Evolutionary conservation across 2,888 invertebrate species (phyloP), one percentile per base, ranked within the genome.

Genomic region (Drosophila setosimentum): DNA sequence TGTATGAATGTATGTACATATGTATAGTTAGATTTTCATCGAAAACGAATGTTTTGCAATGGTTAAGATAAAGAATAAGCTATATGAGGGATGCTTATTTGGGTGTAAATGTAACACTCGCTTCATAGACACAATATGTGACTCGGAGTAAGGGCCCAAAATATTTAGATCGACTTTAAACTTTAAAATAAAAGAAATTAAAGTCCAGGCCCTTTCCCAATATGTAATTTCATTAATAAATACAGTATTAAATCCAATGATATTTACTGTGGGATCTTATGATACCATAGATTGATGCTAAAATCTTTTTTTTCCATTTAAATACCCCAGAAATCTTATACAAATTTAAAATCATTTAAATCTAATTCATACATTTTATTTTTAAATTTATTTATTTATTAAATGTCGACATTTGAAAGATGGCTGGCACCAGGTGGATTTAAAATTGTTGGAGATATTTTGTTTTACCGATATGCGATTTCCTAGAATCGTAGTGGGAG

Each of bases 81-180:
- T 42, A 11, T 11, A 11, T 42, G 16, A 57, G 57, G 42, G 30
- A 42, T 57, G 57, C 57, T 42, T 57, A 30, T 24, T 21, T 30
- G 21, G 16, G 3, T 2, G 21, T 37, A 42, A 57, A 10, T 57
- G 40, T 29, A 30, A 8, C 21, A 40, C 2, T 40, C 21, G 18
- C n/a, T 3, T 16, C 5, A 30, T 30, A 57, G 40, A 21, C n/a
- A 40, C 16, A 57, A 29, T 42, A 57, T 30, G n/a, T 30, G n/a
- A 35, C 24, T 11, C 11, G 2, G 10, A n/a, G n/a, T 29, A 30
- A n/a, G 5, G 6, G 21, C n/a, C 7, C 35, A 27, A n/a, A 0
- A 18, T 35, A 29, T 29, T 37, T 3, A 21, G 33, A 21, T 51
- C 30, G 13, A n/a, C 16, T 21, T 29, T n/a, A 21, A 30, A 30